A percentile compares a stretch with the other conserved stretches of the same genome.
Evolutionary conservation across 2,797 vertebrate species (phyloP).

Genomic region (Gallinago solitaria): DNA sequence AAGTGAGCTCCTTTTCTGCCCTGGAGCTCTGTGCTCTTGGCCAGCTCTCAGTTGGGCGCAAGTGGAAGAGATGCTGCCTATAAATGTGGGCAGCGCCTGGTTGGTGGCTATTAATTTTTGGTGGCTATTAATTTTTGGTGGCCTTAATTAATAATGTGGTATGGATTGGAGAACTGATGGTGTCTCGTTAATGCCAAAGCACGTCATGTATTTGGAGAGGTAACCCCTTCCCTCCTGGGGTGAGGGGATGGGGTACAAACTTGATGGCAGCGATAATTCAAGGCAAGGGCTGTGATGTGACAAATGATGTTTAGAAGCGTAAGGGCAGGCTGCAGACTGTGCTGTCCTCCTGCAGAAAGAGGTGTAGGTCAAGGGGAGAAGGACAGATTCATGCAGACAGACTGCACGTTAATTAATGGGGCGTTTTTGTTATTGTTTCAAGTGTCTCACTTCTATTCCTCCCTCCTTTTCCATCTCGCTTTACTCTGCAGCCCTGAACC

Average conservation of each 20-base stretch:
- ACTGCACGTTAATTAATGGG: neutral
- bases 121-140: neutral
- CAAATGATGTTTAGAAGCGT: accelerated
- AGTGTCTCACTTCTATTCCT: neutral
- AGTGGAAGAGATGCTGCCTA: accelerated
- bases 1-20: neutral
- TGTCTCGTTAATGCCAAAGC: accelerated
- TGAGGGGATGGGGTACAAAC: neutral
- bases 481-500: neutral
- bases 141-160: accelerated
- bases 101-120: neutral
- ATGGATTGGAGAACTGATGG: accelerated
- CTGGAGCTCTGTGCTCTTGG: accelerated
- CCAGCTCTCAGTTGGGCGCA: accelerated
- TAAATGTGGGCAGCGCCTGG: neutral
- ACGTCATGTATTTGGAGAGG: neutral
- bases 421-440: neutral
- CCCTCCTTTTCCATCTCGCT: accelerated
- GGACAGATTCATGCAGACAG: accelerated
- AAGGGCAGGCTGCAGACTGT: neutral
- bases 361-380: neutral
- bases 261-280: neutral
- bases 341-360: neutral
- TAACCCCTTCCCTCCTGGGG: too few species aligned
- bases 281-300: neutral